Base-by-base conservation (phyloP, 2,113 vertebrate species). In the Aptenodytes patagonicus region DNA sequence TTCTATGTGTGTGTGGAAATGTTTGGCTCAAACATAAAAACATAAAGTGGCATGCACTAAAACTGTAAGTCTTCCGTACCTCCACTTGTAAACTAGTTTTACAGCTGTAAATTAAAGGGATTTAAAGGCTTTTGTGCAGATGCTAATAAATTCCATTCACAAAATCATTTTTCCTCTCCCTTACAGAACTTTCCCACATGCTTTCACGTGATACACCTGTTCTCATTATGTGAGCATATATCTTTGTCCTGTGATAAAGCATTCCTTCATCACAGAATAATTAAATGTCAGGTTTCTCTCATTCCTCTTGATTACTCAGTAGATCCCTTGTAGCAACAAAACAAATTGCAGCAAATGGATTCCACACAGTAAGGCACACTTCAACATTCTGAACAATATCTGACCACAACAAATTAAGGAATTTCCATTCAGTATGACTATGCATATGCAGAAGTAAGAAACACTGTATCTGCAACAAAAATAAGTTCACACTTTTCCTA, bases 61-160 rank as follows among this genome's bases (percentile, higher is more conserved):
- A 95, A 61, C 29, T 31, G 32, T 69, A 96, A 87, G 79, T 49
- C 82, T 91, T 92, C 78, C 97, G 84, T 89, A 65, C 90, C 73
- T 96, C 46, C 80, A 87, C 64, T 95, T 92, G 79, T 94, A 94
- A 98, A 95, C 72, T 94, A 70, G 17, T 87, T 93, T 97, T 95
- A 94, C 96, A 89, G 83, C 36, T 86, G 90, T 92, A 97, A 97
- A 96, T 96, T 95, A 76, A 83, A 93, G 32, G n/a, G 25, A 70
- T 95, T 97, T 95, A 96, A 95, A 85, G 55, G 86, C 5, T 75
- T 92, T 97, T 95, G 94, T 77, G 83, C 49, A 97, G 93, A 89
- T 94, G 82, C 77, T 96, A 95, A 94, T 96, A 97, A 97, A 97
- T 95, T 97, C 95, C 70, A 75, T 64, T 81, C 87, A 86, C 54